A percentile compares a stretch with the other conserved stretches of the same genome.
Conservation (phyloP, 2,113 vertebrate genomes). For the mouse (Mus musculus) region DNA sequence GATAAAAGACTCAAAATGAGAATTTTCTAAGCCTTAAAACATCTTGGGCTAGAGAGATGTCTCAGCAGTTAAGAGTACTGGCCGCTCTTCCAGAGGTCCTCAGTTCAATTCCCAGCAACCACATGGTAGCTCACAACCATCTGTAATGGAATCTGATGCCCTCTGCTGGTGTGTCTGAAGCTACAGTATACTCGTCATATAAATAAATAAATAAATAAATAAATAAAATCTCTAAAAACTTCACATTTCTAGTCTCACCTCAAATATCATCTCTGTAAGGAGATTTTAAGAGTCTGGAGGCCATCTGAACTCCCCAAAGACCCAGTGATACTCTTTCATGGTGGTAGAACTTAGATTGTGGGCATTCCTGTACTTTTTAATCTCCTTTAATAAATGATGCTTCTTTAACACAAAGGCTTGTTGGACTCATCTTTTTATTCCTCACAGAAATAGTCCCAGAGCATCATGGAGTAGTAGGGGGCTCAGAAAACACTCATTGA, state of each 20-base stretch:
- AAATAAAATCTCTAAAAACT: background rate
- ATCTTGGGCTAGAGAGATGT: too few species aligned
- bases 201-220: too few species aligned
- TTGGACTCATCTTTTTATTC: conserved; percentile 22
- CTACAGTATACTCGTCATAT: too few species aligned
- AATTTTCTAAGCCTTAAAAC: background rate
- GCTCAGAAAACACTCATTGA: conserved; percentile 21
- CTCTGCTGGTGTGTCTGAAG: too few species aligned
- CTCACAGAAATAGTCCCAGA: background rate
- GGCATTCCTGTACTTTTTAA: conserved; percentile 26
- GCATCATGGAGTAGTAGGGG: background rate
- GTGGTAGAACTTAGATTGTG: background rate
- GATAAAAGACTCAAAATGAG: background rate
- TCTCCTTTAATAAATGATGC: conserved; percentile 5
- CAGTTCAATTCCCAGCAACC: too few species aligned
- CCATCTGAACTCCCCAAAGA: background rate
- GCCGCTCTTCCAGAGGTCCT: too few species aligned
- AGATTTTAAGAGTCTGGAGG: conserved; percentile 1
- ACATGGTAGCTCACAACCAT: too few species aligned
- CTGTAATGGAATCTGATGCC: too few species aligned
- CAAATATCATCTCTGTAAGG: background rate
- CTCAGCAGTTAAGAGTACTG: too few species aligned
- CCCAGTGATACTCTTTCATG: background rate
- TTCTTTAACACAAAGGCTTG: background rate
- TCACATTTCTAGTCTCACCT: background rate